A percentile compares a stretch with the other conserved stretches of the same genome.
Conservation (phyloP, 2,888 invertebrate genomes). For the Dimorphilus gyrociliatus region DNA sequence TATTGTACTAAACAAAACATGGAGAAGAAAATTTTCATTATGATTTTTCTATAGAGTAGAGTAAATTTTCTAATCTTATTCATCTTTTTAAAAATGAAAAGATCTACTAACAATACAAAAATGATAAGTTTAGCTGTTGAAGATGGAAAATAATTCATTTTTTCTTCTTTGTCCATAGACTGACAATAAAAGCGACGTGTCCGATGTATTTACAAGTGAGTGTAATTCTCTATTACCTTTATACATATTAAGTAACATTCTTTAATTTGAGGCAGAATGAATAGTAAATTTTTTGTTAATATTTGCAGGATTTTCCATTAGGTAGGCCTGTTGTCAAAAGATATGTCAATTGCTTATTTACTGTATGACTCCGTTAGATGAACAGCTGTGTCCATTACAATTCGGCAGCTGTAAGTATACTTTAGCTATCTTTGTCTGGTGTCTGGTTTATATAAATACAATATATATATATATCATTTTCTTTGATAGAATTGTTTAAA, state of each 20-base stretch:
- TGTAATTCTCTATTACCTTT: too few species aligned
- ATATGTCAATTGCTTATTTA: too few species aligned
- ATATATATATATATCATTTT: neutral
- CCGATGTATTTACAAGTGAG: constrained; percentile 69
- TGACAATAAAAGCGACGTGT: constrained; percentile 66
- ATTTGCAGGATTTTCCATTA: too few species aligned
- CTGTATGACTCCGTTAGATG: too few species aligned
- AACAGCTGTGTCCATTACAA: constrained; percentile 55
- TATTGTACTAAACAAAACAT: too few species aligned
- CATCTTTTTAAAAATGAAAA: neutral
- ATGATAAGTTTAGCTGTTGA: constrained; percentile 12
- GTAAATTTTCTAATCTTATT: neutral
- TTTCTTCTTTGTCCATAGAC: constrained; percentile 39
- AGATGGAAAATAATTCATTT: neutral
- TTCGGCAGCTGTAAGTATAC: constrained; percentile 58
- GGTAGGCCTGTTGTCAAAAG: too few species aligned
- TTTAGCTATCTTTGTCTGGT: neutral
- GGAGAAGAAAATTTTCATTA: neutral
- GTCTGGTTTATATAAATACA: neutral
- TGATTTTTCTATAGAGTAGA: neutral
- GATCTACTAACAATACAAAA: constrained; percentile 11
- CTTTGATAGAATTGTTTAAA: neutral
- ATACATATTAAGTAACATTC: too few species aligned
- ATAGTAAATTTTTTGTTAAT: too few species aligned
- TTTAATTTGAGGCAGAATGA: too few species aligned